Conservation (phyloP, 1,140 invertebrate genomes). For the Drosophila tsacasi region DNA sequence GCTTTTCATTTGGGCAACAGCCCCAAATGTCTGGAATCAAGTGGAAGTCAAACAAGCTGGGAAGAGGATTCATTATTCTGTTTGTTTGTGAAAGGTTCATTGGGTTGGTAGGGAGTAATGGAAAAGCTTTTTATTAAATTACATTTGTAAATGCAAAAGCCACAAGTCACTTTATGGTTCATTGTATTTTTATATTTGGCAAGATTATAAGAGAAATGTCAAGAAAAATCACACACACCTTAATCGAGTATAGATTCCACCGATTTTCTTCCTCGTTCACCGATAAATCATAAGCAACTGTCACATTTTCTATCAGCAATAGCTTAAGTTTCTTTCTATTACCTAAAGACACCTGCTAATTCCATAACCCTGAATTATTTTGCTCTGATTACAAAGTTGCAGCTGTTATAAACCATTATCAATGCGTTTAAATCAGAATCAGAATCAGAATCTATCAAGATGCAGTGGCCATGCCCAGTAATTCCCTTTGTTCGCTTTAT, state of each 20-base stretch:
- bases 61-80: conserved; percentile 1
- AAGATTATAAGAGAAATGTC: neutral
- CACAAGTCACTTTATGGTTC: neutral
- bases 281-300: conserved; percentile 4
- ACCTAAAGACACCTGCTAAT: conserved; percentile 17
- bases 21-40: conserved; percentile 24
- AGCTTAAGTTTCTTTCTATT: neutral
- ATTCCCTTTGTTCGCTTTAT: conserved; percentile 28
- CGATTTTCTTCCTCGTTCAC: neutral
- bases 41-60: conserved; percentile 8
- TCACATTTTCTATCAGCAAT: neutral
- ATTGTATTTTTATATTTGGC: neutral
- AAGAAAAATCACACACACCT: neutral
- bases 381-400: conserved; percentile 19
- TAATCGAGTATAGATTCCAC: neutral
- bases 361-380: conserved; percentile 14
- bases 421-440: conserved; percentile 33
- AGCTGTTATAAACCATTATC: conserved; percentile 24
- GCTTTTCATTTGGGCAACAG: conserved; percentile 4
- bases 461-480: conserved; percentile 26
- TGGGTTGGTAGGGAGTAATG: neutral
- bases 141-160: neutral
- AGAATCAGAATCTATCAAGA: conserved; percentile 37
- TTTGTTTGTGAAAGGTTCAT: conserved; percentile 4
- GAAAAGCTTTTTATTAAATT: conserved; percentile 5